phyloP scores from a whole-genome alignment of 2,797 vertebrate genomes.

The Melanotaenia nigrans region DNA sequence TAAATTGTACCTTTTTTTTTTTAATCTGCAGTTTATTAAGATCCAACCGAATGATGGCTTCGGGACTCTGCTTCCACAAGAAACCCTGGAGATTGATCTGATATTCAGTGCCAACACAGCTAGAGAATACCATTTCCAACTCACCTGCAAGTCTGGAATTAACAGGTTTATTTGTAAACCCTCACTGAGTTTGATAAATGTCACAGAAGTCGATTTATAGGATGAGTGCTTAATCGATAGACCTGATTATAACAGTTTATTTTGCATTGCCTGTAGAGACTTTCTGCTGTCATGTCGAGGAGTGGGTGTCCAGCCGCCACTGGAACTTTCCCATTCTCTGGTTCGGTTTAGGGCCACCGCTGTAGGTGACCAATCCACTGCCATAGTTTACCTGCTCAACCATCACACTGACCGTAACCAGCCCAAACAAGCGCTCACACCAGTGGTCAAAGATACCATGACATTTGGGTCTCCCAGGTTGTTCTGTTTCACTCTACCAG shows the following conservation, averaged over 20 bases:
- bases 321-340: slow-evolving; percentile 90
- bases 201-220: background rate
- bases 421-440: slow-evolving; percentile 66
- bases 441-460: slow-evolving; percentile 41
- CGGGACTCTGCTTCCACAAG: slow-evolving; percentile 89
- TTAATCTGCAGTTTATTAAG: slow-evolving; percentile 85
- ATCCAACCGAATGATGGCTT: slow-evolving; percentile 92
- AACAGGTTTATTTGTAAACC: slow-evolving; percentile 83
- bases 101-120: slow-evolving; percentile 88
- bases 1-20: slow-evolving; percentile 2
- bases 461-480: slow-evolving; percentile 76
- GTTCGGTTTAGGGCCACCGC: slow-evolving; percentile 89
- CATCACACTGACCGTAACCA: slow-evolving; percentile 64
- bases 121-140: slow-evolving; percentile 85
- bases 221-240: background rate
- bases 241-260: background rate
- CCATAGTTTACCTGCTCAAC: slow-evolving; percentile 83
- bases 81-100: slow-evolving; percentile 85
- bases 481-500: slow-evolving; percentile 86
- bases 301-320: slow-evolving; percentile 84
- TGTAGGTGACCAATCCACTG: slow-evolving; percentile 81
- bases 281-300: slow-evolving; percentile 88
- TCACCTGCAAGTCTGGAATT: slow-evolving; percentile 88
- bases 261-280: slow-evolving; percentile 76
- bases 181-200: background rate